These are phyloP conservation scores for Patella vulgata DNA, from an alignment of 1,140 invertebrate species.

Conservation along the genomic window DNA sequence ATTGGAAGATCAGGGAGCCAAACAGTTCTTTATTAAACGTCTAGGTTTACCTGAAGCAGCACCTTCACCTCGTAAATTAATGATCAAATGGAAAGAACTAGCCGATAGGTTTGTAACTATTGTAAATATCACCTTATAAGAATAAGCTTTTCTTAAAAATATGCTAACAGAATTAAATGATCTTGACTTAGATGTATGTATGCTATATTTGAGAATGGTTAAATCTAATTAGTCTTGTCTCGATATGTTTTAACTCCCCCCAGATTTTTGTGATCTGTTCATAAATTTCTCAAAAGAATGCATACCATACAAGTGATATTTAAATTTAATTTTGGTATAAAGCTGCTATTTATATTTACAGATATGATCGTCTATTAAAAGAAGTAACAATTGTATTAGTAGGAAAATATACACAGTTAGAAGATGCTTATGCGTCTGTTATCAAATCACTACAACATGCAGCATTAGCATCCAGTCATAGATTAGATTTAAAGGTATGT, in stretches of 20 bases:
- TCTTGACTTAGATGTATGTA: background rate
- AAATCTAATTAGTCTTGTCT: background rate
- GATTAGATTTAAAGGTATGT: slow-evolving; percentile 80
- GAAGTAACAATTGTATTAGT: slow-evolving; percentile 93
- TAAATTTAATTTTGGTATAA: too few species aligned
- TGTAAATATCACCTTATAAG: too few species aligned
- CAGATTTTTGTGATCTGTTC: background rate
- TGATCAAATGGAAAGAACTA: slow-evolving; percentile 91
- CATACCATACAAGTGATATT: too few species aligned
- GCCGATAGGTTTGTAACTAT: slow-evolving; percentile 73
- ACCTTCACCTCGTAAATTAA: slow-evolving; percentile 76
- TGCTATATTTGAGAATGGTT: background rate
- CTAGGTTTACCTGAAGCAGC: slow-evolving; percentile 76
- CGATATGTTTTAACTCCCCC: background rate
- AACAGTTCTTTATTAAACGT: slow-evolving; percentile 85
- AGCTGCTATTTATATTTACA: too few species aligned
- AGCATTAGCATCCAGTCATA: slow-evolving; percentile 83
- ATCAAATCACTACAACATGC: slow-evolving; percentile 95
- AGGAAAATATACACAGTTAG: slow-evolving; percentile 97
- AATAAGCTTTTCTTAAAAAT: too few species aligned
- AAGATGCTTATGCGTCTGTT: slow-evolving; percentile 97
- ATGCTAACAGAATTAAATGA: too few species aligned
- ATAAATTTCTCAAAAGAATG: too few species aligned
- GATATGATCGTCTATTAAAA: slow-evolving; percentile 68
- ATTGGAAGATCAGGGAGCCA: slow-evolving; percentile 90